Base-by-base conservation (phyloP, 2,113 vertebrate species). In the Colistium nudipinnis region DNA sequence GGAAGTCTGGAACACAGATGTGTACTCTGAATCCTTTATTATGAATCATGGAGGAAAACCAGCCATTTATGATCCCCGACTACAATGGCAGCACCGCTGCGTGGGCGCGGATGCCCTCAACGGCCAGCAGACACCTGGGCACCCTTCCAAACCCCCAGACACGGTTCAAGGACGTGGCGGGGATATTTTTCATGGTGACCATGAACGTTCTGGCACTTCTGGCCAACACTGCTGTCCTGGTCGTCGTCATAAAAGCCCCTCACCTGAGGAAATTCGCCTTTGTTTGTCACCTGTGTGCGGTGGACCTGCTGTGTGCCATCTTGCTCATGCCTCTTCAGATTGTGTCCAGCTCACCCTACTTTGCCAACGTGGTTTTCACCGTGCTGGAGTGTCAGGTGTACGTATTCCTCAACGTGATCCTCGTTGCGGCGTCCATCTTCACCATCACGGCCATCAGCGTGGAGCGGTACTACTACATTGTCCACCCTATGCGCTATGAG, bases 401-500 rank as follows among this genome's bases (percentile, higher is more conserved):
- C 20, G 88, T 96, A 56, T 97, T 96, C 88, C 89, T 97, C 33
- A 96, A 95, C 0, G 89, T 95, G 0, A 90, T 93, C 53, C 93
- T 98, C 83, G 93, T 96, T 43, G 94, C 95, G 0, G 95, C 96
- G 44, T 96, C 96, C 48, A 96, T 97, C 62, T 93, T 98, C 48
- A 96, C 96, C 41, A 91, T 97, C 84, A 95, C 95, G 0, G 90
- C 94, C 41, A 96, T 98, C 81, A 96, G 95, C 0, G 90, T 98
- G n/a, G 97, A 97, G 80, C 91, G 97, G 19, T 98, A 95, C 86
- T 98, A 96, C 82, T 95, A 97, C 85, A 97, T 98, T 0, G 93
- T 95, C 25, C 96, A 98, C 30, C 97, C 97, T 8, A 92, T 98
- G 94, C 94, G 89, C 77, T 98, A 98, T 1, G 94, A 95, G 78